Evolutionary conservation across 1,140 invertebrate genomes (phyloP).

Genomic region (Zaprionus taronus): DNA sequence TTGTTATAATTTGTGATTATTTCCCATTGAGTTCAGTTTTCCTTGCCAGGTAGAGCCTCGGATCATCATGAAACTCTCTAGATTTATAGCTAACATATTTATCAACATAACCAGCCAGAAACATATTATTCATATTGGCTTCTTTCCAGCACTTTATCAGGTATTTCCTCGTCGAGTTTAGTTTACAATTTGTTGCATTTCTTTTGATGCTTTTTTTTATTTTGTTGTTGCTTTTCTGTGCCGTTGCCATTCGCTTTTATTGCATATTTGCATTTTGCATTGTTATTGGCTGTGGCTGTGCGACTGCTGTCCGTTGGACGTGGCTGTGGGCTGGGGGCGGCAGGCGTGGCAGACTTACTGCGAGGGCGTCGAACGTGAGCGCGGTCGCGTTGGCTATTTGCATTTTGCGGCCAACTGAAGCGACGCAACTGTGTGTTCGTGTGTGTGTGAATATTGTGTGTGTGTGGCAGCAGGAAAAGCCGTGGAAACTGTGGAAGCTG

Average conservation of each 20-base stretch:
- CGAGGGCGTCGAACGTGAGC: constrained; percentile 15
- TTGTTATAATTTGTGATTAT: neutral
- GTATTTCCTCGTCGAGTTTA: constrained; percentile 5
- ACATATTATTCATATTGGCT: no score
- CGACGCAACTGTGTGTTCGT: constrained; percentile 5
- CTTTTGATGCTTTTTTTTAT: constrained; percentile 13
- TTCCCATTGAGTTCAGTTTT: neutral
- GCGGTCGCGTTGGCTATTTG: constrained; percentile 45
- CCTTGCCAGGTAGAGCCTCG: neutral
- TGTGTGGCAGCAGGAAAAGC: constrained; percentile 21
- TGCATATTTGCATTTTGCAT: constrained; percentile 79
- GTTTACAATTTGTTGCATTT: constrained; percentile 12
- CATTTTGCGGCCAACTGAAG: constrained; percentile 49
- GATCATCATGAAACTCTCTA: neutral
- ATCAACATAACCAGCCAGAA: no score
- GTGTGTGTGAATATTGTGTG: constrained; percentile 3
- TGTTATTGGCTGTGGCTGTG: constrained; percentile 67
- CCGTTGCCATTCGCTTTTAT: constrained; percentile 67
- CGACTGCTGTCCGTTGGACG: neutral
- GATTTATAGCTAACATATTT: neutral
- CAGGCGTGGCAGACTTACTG: constrained; percentile 13
- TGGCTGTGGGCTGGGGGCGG: constrained; percentile 30
- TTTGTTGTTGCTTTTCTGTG: constrained; percentile 13
- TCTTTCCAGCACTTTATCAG: neutral
- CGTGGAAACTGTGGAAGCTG: constrained; percentile 32